Evolutionary conservation across 2,113 vertebrate species (phyloP).

Genomic region (Ia io): DNA sequence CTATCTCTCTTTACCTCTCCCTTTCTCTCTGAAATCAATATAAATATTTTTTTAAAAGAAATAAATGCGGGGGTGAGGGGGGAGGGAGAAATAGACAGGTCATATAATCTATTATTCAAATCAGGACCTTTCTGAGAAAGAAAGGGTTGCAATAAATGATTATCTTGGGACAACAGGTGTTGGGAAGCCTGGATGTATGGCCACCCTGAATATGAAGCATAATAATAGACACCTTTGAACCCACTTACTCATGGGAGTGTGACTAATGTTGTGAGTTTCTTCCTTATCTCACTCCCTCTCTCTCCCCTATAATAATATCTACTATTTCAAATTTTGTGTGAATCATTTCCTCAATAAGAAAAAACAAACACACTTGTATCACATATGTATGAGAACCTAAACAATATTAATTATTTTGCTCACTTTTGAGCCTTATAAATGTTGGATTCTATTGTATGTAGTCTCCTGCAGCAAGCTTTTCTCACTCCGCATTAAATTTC

Average conservation of each 20-base stretch:
- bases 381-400: not conserved
- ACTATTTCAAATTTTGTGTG: not conserved
- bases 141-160: not conserved
- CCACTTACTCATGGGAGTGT: not conserved
- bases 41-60: no score
- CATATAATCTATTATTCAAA: not conserved
- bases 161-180: not conserved
- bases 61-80: no score
- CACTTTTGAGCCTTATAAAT: not conserved
- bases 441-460: not conserved
- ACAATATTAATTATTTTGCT: not conserved
- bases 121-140: conserved; percentile 18
- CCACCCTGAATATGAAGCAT: not conserved
- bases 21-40: no score
- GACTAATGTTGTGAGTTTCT: not conserved
- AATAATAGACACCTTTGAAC: not conserved
- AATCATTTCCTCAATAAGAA: not conserved
- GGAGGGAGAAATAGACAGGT: not conserved
- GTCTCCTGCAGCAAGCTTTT: not conserved
- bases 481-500: not conserved
- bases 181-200: not conserved
- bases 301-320: not conserved
- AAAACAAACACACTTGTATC: not conserved
- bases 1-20: no score
- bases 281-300: not conserved